Base-by-base conservation (phyloP, 2,113 vertebrate genomes). In the Tangachromis dhanisi region DNA sequence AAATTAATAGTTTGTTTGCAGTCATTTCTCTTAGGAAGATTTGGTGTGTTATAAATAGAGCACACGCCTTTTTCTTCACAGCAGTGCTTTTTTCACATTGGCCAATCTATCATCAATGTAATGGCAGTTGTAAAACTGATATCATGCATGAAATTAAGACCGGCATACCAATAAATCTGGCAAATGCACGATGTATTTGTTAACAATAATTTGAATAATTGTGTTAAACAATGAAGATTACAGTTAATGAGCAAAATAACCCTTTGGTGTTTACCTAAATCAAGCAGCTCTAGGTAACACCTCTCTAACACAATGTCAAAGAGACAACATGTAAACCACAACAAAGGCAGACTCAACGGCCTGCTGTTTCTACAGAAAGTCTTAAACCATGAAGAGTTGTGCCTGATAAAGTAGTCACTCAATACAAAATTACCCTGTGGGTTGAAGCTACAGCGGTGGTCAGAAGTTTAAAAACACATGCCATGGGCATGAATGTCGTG, bases 131-230 rank as follows among this genome's bases (percentile, higher is more conserved):
- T 38, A 35, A 68, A 68, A 68, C 33, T 8, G 61, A 38, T 68
- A 68, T 21, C 11, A 68, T 68, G n/a, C n/a, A 24, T 68, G 35
- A 68, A 40, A 68, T 68, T 68, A 68, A 40, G 63, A 14, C 11
- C 0, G 1, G 11, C 63, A 68, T 68, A 68, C 63, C n/a, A 40
- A 40, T 68, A 68, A 40, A 68, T 68, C 19, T 40, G 33, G 11
- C 19, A 68, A 40, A 68, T 68, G 63, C 4, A 68, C 40, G 63
- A 40, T 40, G 11, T 40, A 68, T 38, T 68, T 68, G 19, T 68
- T 68, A 68, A 40, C 35, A 40, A 68, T 38, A 68, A 68, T 68
- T 68, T 40, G 63, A 40, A 68, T 40, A 68, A 68, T 40, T 68
- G 35, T 5, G 3, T 68, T 68, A 40, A 68, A 40, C 38, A 24